Percentiles rank a stretch among this genome's conserved stretches.
Conservation (phyloP, 2,797 vertebrate genomes). For the Ctenosaura bakeri region DNA sequence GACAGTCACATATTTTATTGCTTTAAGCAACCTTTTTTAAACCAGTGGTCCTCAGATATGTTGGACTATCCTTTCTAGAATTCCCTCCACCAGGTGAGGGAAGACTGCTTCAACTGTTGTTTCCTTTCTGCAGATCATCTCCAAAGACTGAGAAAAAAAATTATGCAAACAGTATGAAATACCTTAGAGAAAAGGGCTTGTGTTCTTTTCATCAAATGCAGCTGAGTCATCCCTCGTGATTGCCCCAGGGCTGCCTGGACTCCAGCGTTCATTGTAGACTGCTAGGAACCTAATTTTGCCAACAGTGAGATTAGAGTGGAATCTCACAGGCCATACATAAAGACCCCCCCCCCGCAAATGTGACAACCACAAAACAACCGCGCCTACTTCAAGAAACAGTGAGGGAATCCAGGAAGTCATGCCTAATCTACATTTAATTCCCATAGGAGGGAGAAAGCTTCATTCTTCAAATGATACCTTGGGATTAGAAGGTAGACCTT, state of each 20-base stretch:
- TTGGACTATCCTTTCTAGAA: too few species aligned
- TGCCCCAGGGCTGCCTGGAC: not conserved
- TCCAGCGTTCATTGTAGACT: not conserved
- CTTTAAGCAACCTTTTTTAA: not conserved
- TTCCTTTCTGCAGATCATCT: not conserved
- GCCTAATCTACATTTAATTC: not conserved
- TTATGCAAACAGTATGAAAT: not conserved
- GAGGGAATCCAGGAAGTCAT: not conserved
- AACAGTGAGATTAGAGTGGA: not conserved
- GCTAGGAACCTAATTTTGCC: not conserved
- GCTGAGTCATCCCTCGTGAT: not conserved
- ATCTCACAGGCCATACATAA: not conserved
- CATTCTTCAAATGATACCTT: not conserved
- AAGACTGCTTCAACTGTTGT: not conserved
- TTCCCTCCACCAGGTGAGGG: too few species aligned
- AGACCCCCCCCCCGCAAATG: not conserved
- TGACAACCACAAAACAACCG: not conserved
- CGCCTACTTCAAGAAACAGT: not conserved
- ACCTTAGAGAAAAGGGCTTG: not conserved
- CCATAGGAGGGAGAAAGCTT: not conserved
- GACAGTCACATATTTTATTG: not conserved
- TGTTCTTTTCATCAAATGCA: conserved; percentile 16
- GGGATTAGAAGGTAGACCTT: not conserved
- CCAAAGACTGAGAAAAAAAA: too few species aligned
- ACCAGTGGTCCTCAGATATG: too few species aligned